Conservation (phyloP, 2,113 vertebrate genomes). For the Hemibagrus wyckioides region DNA sequence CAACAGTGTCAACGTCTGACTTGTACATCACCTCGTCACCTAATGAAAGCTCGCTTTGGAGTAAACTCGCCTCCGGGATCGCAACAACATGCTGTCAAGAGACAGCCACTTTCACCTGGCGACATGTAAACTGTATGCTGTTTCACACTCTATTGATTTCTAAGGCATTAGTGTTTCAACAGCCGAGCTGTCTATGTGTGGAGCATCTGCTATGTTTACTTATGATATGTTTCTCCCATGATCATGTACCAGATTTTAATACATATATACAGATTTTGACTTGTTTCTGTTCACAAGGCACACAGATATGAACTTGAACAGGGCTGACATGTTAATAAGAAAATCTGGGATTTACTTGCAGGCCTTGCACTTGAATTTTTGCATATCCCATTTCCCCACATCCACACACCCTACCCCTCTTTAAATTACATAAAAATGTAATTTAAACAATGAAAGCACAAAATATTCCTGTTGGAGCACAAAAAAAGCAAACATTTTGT, state of each 20-base stretch:
- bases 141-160: conserved; percentile 51
- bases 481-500: no score
- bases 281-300: not conserved
- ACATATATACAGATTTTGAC: not conserved
- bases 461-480: not conserved
- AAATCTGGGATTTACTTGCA: not conserved
- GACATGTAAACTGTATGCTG: conserved; percentile 45
- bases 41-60: conserved; percentile 34
- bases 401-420: not conserved
- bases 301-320: not conserved
- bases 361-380: not conserved
- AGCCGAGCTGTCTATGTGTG: not conserved
- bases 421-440: not conserved
- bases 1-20: conserved; percentile 44
- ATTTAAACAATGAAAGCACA: not conserved
- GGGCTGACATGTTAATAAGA: not conserved
- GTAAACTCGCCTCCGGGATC: conserved; percentile 34
- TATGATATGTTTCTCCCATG: not conserved
- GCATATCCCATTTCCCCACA: no score
- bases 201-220: not conserved
- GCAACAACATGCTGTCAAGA: conserved; percentile 40
- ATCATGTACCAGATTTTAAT: not conserved
- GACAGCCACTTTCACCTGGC: conserved; percentile 34
- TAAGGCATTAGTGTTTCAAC: conserved; percentile 16
- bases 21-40: conserved; percentile 29